These are phyloP conservation scores for Hylyphantes graminicola DNA, from an alignment of 1,140 invertebrate genomes.

Conservation along the genomic window DNA sequence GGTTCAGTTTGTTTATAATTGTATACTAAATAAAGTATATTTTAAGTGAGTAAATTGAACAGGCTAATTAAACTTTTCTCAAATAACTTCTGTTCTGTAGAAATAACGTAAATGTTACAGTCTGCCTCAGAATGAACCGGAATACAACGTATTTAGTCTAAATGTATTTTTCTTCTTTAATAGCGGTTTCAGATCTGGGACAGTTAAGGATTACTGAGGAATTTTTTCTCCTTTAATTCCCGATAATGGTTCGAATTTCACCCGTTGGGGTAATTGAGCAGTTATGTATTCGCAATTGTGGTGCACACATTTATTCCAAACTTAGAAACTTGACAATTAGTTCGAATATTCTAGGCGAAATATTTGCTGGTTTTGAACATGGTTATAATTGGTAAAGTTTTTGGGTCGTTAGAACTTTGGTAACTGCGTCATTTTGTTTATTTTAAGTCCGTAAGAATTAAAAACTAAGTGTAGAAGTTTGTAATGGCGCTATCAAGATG, in stretches of 20 bases:
- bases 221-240: neutral
- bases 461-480: neutral
- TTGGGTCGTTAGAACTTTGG: neutral
- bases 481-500: too few species aligned
- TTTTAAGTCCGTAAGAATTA: conserved; percentile 22
- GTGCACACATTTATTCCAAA: neutral
- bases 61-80: too few species aligned
- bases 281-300: neutral
- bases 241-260: conserved; percentile 31
- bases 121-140: too few species aligned
- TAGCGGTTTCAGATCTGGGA: conserved; percentile 9
- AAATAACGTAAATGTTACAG: too few species aligned
- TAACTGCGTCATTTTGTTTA: conserved; percentile 33
- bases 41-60: too few species aligned
- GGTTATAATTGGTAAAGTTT: conserved; percentile 41
- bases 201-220: conserved; percentile 46
- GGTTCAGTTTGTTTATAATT: too few species aligned
- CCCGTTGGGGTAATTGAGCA: conserved; percentile 11
- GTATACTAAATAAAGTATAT: too few species aligned
- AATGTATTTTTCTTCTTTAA: conserved; percentile 50
- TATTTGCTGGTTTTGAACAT: conserved; percentile 22
- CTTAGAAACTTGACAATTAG: conserved; percentile 22
- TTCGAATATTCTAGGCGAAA: neutral
- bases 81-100: too few species aligned
- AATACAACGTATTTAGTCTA: conserved; percentile 47